phyloP scores from a whole-genome alignment of 2,797 vertebrate genomes.

The Clarias laeviceps region DNA sequence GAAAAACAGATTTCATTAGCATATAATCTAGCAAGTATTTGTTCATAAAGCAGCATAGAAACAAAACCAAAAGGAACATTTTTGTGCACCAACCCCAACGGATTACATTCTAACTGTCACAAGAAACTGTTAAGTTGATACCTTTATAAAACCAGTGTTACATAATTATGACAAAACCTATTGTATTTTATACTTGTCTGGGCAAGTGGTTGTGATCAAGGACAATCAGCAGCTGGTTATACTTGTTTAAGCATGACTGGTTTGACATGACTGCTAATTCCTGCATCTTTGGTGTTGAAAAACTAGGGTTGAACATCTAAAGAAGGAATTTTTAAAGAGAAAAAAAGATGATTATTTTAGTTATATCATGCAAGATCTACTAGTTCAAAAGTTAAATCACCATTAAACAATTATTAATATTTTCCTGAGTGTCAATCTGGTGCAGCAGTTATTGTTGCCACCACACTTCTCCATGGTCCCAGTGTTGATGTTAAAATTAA shows the following conservation, averaged over 20 bases:
- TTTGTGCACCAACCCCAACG: neutral
- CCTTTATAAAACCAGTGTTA: neutral
- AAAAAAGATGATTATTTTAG: neutral
- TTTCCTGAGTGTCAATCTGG: neutral
- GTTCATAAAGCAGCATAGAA: neutral
- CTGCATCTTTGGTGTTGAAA: neutral
- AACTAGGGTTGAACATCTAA: neutral
- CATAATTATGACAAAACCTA: neutral
- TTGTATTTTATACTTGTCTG: neutral
- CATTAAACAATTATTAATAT: no score
- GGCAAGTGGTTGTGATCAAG: neutral
- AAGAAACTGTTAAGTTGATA: neutral
- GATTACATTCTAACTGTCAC: neutral
- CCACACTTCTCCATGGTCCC: neutral
- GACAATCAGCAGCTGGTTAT: neutral
- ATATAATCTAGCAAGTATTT: conserved; percentile 6
- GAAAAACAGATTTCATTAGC: neutral
- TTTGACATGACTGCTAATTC: neutral
- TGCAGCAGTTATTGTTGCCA: neutral
- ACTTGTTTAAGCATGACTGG: neutral
- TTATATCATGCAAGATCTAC: neutral
- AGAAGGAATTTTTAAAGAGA: no score
- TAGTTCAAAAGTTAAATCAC: no score
- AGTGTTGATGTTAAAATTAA: no score
- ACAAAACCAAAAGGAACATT: neutral